phyloP scores from a whole-genome alignment of 2,113 vertebrate species.

The Notarius quadriscutis region DNA sequence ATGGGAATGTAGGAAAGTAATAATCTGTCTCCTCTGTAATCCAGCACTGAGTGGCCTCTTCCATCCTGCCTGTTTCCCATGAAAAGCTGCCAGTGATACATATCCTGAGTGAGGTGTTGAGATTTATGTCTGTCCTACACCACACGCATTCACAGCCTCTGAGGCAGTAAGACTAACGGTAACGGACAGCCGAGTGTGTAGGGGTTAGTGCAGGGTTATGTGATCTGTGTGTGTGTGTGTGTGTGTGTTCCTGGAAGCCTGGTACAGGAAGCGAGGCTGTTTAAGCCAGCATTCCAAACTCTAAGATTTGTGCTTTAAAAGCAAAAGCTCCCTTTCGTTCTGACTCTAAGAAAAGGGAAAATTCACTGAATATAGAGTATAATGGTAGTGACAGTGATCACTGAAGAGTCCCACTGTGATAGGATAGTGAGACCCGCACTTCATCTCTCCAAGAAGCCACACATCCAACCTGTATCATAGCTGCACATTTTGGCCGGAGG shows the following conservation, averaged over 20 bases:
- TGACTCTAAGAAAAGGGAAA: not conserved
- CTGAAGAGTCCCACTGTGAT: not conserved
- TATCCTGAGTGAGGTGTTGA: constrained; percentile 41
- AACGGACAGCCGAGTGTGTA: constrained; percentile 22
- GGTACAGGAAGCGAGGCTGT: constrained; percentile 2
- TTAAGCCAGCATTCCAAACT: constrained; percentile 17
- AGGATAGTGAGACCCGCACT: not conserved
- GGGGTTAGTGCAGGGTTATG: constrained; percentile 29
- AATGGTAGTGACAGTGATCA: not conserved
- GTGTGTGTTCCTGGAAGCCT: constrained; percentile 23
- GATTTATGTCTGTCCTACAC: constrained; percentile 39
- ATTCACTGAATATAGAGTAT: not conserved
- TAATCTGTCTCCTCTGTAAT: constrained; percentile 33
- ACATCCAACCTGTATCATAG: constrained; percentile 33
- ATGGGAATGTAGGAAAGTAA: constrained; percentile 30
- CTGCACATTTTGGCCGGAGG: constrained; percentile 13
- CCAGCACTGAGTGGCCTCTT: constrained; percentile 40
- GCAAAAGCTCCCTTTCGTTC: constrained; percentile 1
- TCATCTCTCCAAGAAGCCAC: constrained; percentile 10
- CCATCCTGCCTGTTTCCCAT: constrained; percentile 39
- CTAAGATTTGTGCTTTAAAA: not conserved
- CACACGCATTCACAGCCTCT: constrained; percentile 40
- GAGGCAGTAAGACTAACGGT: constrained; percentile 22
- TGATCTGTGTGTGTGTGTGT: constrained; percentile 14
- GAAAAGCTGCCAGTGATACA: constrained; percentile 46